Base-by-base conservation (phyloP, 2,113 vertebrate species). In the Sigmodon hispidus region DNA sequence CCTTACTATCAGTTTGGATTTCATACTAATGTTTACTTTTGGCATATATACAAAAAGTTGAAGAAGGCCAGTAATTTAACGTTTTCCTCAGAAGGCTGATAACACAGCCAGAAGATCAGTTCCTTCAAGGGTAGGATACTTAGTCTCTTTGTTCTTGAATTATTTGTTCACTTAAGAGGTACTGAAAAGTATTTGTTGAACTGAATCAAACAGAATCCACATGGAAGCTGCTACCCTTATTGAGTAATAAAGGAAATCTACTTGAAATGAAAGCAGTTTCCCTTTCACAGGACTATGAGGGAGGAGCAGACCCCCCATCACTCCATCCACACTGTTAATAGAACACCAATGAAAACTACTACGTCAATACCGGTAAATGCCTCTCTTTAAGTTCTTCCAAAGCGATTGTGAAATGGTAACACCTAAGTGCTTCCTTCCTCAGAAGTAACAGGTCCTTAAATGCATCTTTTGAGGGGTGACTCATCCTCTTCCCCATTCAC, bases 321-420 rank as follows among this genome's bases (percentile, higher is more conserved):
- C 84, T 79, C 75, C 26, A 70, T 40, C 45, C 34, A 67, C 76
- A 57, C 15, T 55, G 89, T 92, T 81, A 95, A 88, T 95, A 79
- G 86, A 96, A 92, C 84, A 94, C 80, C 80, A 81, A 88, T 94
- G 59, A 65, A 96, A 95, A 95, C 80, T 15, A 95, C 80, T 15
- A 50, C 22, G 1, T 89, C 40, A 63, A 21, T 55, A 63, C 48
- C 81, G 85, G 76, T 61, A 94, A 93, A 88, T 89, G 65, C 67
- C 77, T 93, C 57, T 11, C 24, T 95, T 92, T 45, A 93, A 93
- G 83, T 95, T 92, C 72, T 92, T 95, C 45, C 81, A 85, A 0
- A 69, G 50, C 50, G 92, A 76, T 70, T 95, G 95, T 94, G 81
- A 93, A 96, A 83, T 52, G 55, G 72, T 92, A 83, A 90, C 72